phyloP scores from a whole-genome alignment of 2,888 invertebrate species.

The Athripsodes cinereus region DNA sequence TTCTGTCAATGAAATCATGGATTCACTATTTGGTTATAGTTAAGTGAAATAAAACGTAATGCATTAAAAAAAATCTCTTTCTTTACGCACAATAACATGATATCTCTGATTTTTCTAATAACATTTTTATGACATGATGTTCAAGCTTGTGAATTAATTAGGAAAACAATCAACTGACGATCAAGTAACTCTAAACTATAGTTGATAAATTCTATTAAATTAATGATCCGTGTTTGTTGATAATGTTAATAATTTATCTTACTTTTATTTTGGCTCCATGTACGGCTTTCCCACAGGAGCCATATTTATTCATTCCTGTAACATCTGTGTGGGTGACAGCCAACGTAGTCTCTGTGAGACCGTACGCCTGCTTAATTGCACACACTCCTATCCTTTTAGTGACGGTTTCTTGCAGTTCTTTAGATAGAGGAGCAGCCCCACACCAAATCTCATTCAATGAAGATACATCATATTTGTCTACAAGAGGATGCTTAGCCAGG shows the following conservation, averaged over 20 bases:
- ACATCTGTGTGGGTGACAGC: slow-evolving; percentile 34
- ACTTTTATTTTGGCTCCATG: slow-evolving; percentile 61
- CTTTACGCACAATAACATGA: no score
- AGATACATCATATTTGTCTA: slow-evolving; percentile 68
- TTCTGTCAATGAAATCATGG: no score
- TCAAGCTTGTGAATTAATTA: no score
- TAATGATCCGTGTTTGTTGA: no score
- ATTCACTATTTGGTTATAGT: no score
- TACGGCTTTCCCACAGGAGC: slow-evolving; percentile 56
- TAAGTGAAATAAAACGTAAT: no score
- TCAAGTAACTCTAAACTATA: no score
- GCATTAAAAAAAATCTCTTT: no score
- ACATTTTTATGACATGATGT: no score
- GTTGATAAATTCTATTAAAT: no score
- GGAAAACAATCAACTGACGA: no score
- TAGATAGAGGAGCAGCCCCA: slow-evolving; percentile 79
- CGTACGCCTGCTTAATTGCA: slow-evolving; percentile 66
- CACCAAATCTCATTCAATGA: slow-evolving; percentile 63
- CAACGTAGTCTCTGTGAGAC: slow-evolving; percentile 74
- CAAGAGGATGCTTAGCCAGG: slow-evolving; percentile 74
- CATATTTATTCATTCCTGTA: slow-evolving; percentile 45
- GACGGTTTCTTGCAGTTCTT: slow-evolving; percentile 59
- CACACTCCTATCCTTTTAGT: slow-evolving; percentile 46
- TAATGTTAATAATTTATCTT: background rate
- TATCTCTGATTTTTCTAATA: no score